Conservation (phyloP, 2,113 vertebrate genomes). For the Tyrannus savana region DNA sequence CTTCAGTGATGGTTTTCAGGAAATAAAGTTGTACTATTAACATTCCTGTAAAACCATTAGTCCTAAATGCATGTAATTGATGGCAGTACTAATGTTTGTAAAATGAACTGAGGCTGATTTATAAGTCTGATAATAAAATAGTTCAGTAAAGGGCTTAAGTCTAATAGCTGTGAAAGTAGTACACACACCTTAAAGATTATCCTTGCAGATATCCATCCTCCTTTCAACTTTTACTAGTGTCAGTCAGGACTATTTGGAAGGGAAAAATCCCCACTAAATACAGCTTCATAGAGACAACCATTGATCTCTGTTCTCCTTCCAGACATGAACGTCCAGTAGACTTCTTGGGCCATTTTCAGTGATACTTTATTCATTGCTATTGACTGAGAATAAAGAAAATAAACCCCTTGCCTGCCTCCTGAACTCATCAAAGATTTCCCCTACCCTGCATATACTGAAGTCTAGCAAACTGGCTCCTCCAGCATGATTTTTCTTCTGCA, state of each 20-base stretch:
- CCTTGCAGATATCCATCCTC: conserved; percentile 52
- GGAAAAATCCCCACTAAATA: background rate
- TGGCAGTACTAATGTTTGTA: conserved; percentile 64
- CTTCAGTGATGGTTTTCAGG: conserved; percentile 45
- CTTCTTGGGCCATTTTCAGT: background rate
- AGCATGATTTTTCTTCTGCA: background rate
- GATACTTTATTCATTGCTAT: background rate
- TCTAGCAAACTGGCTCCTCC: background rate
- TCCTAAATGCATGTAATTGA: conserved; percentile 52
- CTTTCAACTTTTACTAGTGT: conserved; percentile 68
- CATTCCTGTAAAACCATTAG: conserved; percentile 76
- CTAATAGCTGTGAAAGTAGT: conserved; percentile 65
- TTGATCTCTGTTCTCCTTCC: background rate
- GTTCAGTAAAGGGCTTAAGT: conserved; percentile 67
- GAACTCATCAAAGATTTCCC: background rate
- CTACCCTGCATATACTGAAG: background rate
- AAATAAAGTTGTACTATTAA: conserved; percentile 69
- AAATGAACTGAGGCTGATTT: conserved; percentile 73
- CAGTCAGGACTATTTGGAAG: background rate
- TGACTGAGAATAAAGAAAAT: background rate
- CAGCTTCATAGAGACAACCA: background rate
- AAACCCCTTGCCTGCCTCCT: background rate
- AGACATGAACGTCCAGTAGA: background rate
- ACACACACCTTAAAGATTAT: conserved; percentile 64
- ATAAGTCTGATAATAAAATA: conserved; percentile 70